Evolutionary conservation across 2,113 vertebrate genomes (phyloP).

Genomic region (Mirounga angustirostris): DNA sequence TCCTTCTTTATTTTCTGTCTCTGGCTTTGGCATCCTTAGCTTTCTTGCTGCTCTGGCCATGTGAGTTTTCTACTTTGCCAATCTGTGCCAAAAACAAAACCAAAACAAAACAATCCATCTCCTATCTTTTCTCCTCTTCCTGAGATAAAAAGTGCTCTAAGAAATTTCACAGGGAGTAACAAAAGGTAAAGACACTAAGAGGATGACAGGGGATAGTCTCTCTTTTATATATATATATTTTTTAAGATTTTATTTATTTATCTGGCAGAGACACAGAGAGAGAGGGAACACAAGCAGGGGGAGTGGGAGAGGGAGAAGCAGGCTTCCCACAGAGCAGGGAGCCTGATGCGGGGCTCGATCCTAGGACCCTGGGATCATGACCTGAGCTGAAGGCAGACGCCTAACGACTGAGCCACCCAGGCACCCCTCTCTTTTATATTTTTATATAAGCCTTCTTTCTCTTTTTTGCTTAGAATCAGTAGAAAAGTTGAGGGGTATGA

Average conservation of each 20-base stretch:
- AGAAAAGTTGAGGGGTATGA: neutral
- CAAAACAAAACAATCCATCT: neutral
- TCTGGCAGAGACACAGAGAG: too few relatives aligned
- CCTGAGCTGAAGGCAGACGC: too few relatives aligned
- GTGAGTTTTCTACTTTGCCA: neutral
- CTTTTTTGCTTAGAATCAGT: conserved; percentile 18
- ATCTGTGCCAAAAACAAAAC: neutral
- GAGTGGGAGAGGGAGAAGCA: too few relatives aligned
- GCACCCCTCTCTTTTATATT: neutral
- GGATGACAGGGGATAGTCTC: neutral
- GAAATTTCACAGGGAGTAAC: conserved; percentile 28
- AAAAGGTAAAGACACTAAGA: neutral
- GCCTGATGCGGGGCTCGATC: too few relatives aligned
- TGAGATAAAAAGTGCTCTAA: conserved; percentile 40
- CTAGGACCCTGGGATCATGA: too few relatives aligned
- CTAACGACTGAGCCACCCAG: too few relatives aligned
- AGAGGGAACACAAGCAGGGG: too few relatives aligned
- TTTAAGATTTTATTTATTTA: too few relatives aligned
- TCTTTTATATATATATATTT: neutral
- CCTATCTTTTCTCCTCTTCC: neutral
- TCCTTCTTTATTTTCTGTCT: neutral
- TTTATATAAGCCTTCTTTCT: neutral
- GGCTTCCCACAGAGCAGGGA: too few relatives aligned
- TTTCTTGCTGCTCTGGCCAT: neutral
- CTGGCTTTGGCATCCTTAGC: neutral